Base-by-base conservation (phyloP, 2,888 invertebrate genomes). In the Plagiodera versicolora region DNA sequence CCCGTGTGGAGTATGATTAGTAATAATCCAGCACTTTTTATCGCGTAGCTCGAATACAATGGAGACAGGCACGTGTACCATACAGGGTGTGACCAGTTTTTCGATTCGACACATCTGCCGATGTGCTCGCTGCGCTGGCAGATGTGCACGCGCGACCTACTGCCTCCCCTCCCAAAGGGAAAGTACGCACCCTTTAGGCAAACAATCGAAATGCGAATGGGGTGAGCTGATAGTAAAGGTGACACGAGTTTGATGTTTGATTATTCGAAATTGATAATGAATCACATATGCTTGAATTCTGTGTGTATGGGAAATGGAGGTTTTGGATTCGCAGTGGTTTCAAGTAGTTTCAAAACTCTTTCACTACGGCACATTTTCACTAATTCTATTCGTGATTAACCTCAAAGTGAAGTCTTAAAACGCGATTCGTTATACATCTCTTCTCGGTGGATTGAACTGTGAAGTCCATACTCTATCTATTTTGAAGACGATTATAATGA, bases 61-160 rank as follows among this genome's bases (percentile, higher is more conserved):
- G 45, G 61, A 47, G 44, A 49, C 14, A 30, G 61, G 56, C 61
- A 61, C 61, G 61, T 61, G 61, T 50, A 51, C 14, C 54, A 55
- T 39, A 39, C 39, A 39, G 39, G 39, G 54, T 60, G 51, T 39
- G 58, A 61, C 56, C 48, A 56, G 60, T 61, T 61, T 52, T 53
- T 48, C 30, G 48, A 46, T 51, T 56, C n/a, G 39, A 50, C 61
- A 55, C 61, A 61, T 61, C 61, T 61, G 61, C 47, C 51, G 24
- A 19, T 45, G n/a, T n/a, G n/a, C n/a, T n/a, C n/a, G n/a, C n/a
- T n/a, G n/a, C n/a, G n/a, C n/a, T 2, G 32, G 54, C 61, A 61
- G 61, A 61, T 61, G 61, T 61, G 47, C 61, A 58, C 53, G 61
- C 61, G 61, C 61, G 60, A 61, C 60, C 45, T 50, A 58, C 58